These are phyloP conservation scores for Drosophila peninsularis DNA, from an alignment of 2,888 invertebrate genomes.

Conservation along the genomic window DNA sequence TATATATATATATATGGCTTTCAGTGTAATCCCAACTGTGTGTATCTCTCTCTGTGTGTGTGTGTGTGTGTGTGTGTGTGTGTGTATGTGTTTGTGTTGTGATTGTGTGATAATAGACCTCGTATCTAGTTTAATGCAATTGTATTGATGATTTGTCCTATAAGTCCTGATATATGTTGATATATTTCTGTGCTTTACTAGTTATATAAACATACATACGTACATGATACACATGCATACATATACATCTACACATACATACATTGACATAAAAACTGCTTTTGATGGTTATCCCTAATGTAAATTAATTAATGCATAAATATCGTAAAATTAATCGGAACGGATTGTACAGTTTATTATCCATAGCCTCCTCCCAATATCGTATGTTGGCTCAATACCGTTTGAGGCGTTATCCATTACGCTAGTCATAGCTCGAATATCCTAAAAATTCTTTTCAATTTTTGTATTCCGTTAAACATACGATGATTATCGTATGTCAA, in stretches of 20 bases:
- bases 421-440: neutral
- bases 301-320: neutral
- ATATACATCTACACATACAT: neutral
- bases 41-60: too few species aligned
- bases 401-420: neutral
- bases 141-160: conserved; percentile 7
- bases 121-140: neutral
- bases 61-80: neutral
- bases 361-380: neutral
- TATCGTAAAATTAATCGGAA: neutral
- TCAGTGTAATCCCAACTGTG: neutral
- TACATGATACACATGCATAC: neutral
- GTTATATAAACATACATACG: neutral
- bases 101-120: too few species aligned
- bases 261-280: neutral
- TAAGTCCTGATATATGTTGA: neutral
- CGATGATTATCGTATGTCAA: neutral
- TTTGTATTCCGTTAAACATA: neutral
- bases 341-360: neutral
- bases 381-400: too few species aligned
- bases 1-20: neutral
- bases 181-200: too few species aligned
- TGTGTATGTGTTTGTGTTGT: neutral
- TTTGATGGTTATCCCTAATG: neutral
- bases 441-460: neutral